Conservation (phyloP, 2,113 vertebrate genomes). For the Tragelaphus buxtoni region DNA sequence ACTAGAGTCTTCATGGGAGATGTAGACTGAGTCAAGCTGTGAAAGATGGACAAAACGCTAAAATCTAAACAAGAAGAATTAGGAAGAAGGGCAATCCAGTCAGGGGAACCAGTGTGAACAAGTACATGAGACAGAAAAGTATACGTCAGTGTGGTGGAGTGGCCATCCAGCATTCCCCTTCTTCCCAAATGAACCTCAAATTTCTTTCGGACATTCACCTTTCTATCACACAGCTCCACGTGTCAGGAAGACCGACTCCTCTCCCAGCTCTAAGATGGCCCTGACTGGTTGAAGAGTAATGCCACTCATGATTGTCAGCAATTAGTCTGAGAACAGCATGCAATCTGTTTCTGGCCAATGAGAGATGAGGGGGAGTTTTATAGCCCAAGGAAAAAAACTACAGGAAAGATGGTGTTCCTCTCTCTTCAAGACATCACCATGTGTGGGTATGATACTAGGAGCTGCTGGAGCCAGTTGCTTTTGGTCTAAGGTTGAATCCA, state of each 20-base stretch:
- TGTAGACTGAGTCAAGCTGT: not conserved
- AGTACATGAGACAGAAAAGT: accelerated
- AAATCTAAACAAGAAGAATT: not conserved
- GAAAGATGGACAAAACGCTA: not conserved
- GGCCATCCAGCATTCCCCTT: not conserved
- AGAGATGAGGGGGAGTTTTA: not conserved
- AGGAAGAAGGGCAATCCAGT: not conserved
- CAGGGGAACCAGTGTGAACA: not conserved
- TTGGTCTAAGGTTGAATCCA: not conserved
- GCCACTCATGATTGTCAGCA: not conserved
- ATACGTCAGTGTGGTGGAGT: not conserved
- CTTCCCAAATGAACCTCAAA: not conserved
- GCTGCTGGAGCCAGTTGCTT: not conserved
- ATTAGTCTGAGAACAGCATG: not conserved
- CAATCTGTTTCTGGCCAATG: not conserved
- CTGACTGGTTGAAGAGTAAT: not conserved
- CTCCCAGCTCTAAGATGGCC: not conserved
- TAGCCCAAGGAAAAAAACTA: not conserved
- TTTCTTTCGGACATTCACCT: not conserved
- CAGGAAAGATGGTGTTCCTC: not conserved
- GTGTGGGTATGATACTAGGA: not conserved
- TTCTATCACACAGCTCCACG: not conserved
- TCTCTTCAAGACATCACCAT: not conserved
- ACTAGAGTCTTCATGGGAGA: not conserved
- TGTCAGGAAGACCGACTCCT: not conserved